Percentiles rank a stretch among this genome's conserved stretches.
Conservation (phyloP, 2,113 vertebrate species). For the Bos javanicus region DNA sequence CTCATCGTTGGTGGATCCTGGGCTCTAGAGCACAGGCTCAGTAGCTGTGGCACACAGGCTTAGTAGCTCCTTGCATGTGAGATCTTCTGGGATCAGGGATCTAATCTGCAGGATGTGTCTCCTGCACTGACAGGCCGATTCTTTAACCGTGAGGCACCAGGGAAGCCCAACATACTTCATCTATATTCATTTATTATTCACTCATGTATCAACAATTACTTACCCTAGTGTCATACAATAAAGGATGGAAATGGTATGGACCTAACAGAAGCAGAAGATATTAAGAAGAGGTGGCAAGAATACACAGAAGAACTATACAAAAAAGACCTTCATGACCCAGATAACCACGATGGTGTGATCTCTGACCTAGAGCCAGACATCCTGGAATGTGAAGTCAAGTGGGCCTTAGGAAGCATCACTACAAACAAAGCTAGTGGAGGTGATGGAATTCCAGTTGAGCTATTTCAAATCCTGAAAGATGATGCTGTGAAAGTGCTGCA, state of each 20-base stretch:
- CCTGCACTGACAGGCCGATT: neutral
- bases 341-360: neutral
- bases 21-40: neutral
- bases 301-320: neutral
- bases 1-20: neutral
- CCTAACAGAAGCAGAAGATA: neutral
- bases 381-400: neutral
- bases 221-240: neutral
- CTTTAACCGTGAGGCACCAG: neutral
- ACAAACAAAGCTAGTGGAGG: neutral
- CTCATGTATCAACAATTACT: neutral
- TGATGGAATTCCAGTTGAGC: neutral
- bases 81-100: neutral
- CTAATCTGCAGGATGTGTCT: neutral
- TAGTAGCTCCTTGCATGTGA: neutral
- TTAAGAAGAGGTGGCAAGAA: neutral
- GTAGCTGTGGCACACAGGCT: neutral
- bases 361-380: neutral
- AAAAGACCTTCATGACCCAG: neutral
- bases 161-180: neutral
- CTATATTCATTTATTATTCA: neutral
- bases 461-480: neutral
- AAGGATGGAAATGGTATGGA: neutral
- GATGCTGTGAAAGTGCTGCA: neutral
- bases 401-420: neutral